Base-by-base conservation (phyloP, 2,797 vertebrate species). In the Sitta carolinensis region DNA sequence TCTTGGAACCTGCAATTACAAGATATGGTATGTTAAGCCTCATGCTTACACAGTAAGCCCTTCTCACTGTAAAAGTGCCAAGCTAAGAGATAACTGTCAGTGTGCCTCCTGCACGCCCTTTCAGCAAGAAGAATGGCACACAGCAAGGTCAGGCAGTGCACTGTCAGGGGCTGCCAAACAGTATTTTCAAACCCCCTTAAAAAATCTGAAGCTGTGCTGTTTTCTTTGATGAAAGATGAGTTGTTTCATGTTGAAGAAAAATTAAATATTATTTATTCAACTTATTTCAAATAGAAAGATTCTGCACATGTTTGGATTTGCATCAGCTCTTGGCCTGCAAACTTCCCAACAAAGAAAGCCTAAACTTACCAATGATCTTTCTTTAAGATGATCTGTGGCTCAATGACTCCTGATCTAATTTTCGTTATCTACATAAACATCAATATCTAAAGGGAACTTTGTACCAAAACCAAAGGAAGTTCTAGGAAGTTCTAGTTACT, bases 1-100 rank as follows among this genome's bases (percentile, higher is more conserved):
- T 79, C 69, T 78, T 22, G 75, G 80, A 88, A 91, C 70, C 34
- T 63, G n/a, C 23, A 94, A 76, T 84, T 85, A 86, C 47, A 58
- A 84, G 54, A 34, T 68, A 88, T 76, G 68, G 69, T 45, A 96
- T 67, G 78, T 63, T 90, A 95, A 93, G 54, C 54, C 61, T 48
- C 72, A 45, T 6, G 3, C 36, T 84, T 94, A 92, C 16, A 61
- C 16, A 74, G 38, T 85, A 86, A 96, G 9, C 59, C 68, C 12
- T 72, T 73, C 62, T 66, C 68, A 67, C 13, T 80, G 64, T 38
- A 30, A 26, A 91, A 67, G 70, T 30, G 66, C 75, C 68, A 94
- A 58, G 5, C 23, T 74, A 34, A 75, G 21, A 83, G 54, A 83
- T 47, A 63, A 87, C 2, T 79, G 79, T 34, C 61, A 73, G 29